Evolutionary conservation across 2,113 vertebrate genomes (phyloP), one percentile per base, ranked within the genome.

Genomic region (Anolis carolinensis): DNA sequence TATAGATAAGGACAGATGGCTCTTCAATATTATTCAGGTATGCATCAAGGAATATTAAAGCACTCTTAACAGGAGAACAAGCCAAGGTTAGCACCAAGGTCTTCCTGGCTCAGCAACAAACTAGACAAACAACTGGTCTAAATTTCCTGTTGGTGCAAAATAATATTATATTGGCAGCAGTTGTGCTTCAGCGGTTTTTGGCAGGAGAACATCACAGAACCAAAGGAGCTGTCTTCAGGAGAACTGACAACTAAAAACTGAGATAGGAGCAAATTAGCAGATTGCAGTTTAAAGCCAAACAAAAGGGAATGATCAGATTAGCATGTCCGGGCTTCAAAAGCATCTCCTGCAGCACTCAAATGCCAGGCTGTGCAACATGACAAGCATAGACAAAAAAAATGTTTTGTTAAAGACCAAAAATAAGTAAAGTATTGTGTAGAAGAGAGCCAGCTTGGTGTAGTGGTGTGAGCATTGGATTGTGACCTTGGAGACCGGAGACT

Each of bases 131-230:
- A 84, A 88, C 81, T 76, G 78, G 71, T 88, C 81, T 76, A 75
- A 74, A 81, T 81, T 84, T 84, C 71, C 62, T 21, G 30, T 70
- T 44, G 79, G 87, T 44, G 59, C 20, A 75, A 68, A 84, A 84
- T 32, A 84, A 88, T 88, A 59, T 88, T 84, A 88, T 55, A 76
- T 76, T 88, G 87, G 82, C 87, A 88, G 77, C 48, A 32, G 71
- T 23, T 70, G 44, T 27, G 72, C 71, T 68, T 81, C 77, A 85
- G 62, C 79, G 59, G 30, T 82, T 87, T 77, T 63, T 87, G 73
- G 63, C 72, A 87, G 79, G 48, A 70, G 71, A 68, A 59, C n/a
- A 74, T 27, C 34, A 75, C 71, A 59, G 48, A 34, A 62, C 20
- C 34, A 70, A 88, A 79, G 68, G 32, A 67, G 25, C 20, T 55